Evolutionary conservation across 2,797 vertebrate genomes (phyloP), one percentile per base, ranked within the genome.

Genomic region (Onychomys arenicola): DNA sequence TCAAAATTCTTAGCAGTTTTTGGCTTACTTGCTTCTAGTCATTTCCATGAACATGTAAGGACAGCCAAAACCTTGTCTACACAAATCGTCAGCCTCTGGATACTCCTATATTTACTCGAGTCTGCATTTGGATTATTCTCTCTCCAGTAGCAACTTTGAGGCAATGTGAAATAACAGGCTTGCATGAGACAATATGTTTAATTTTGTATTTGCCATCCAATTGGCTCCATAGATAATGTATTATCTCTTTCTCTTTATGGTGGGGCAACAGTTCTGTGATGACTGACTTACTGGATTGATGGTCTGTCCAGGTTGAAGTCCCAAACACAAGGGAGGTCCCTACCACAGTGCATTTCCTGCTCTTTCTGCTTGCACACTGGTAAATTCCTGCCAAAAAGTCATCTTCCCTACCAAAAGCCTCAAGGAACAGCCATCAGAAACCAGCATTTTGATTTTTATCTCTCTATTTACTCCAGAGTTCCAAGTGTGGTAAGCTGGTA

Each of bases 151-250:
- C 61, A 84, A 91, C 94, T 96, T 91, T 91, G 95, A 97, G 93
- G 95, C 46, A 52, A 61, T 97, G 78, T 43, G 78, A 98, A 97
- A 95, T 97, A 89, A 97, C 71, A 97, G 93, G 90, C 43, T 95
- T 92, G 63, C 40, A 19, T 77, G 89, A 97, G 92, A 95, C 89
- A 95, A 23, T 93, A 34, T 5, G 19, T 67, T 95, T 96, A 95
- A 97, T 93, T 97, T 76, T 91, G 77, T 67, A 89, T 89, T 97
- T 96, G 90, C 75, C 32, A 4, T 83, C 32, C 32, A 83, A 89
- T 87, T 95, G 97, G 93, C 92, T 96, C 52, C 80, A 7, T 57
- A 94, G 95, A 95, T 91, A 93, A 10, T 19, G 55, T 67, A 90
- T 90, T 89, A 65, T 80, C 40, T 89, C 61, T 81, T 95, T 90